Conservation (phyloP, 2,113 vertebrate genomes). For the Pseudopodoces humilis region DNA sequence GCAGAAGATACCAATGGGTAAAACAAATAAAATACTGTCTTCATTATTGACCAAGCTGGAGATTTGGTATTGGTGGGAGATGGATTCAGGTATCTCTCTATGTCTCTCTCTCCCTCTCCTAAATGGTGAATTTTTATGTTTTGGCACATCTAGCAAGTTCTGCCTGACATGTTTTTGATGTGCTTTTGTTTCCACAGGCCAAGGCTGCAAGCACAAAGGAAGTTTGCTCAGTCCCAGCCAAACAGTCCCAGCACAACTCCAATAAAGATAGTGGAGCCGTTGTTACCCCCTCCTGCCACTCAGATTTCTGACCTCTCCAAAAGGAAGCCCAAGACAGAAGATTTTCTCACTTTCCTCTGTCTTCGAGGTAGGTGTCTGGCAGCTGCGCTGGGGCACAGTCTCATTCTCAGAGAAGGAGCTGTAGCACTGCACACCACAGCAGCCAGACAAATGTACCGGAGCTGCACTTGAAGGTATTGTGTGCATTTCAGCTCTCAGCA, state of each 20-base stretch:
- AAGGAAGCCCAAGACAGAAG: conserved; percentile 99
- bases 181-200: conserved; percentile 79
- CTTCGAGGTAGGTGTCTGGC: conserved; percentile 86
- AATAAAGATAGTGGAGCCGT: conserved; percentile 91
- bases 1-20: not conserved
- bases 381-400: not conserved
- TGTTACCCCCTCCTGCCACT: conserved; percentile 85
- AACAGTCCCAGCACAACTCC: conserved; percentile 99
- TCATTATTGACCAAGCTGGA: not conserved
- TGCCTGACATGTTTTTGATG: not conserved
- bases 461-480: not conserved
- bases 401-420: not conserved
- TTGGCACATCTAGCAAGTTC: not conserved
- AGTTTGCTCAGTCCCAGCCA: conserved; percentile 99
- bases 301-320: conserved; percentile 97
- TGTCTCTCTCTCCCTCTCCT: no score
- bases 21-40: conserved; percentile 1
- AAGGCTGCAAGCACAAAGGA: conserved; percentile 98
- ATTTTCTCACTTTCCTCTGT: conserved; percentile 99
- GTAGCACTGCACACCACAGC: rapidly evolving
- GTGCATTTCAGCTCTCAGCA: not conserved
- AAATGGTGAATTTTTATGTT: not conserved
- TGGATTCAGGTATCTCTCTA: not conserved
- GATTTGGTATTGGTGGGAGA: not conserved
- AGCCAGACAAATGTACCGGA: not conserved